Evolutionary conservation across 2,888 invertebrate genomes (phyloP).

Genomic region (Hypomecis atomaria): DNA sequence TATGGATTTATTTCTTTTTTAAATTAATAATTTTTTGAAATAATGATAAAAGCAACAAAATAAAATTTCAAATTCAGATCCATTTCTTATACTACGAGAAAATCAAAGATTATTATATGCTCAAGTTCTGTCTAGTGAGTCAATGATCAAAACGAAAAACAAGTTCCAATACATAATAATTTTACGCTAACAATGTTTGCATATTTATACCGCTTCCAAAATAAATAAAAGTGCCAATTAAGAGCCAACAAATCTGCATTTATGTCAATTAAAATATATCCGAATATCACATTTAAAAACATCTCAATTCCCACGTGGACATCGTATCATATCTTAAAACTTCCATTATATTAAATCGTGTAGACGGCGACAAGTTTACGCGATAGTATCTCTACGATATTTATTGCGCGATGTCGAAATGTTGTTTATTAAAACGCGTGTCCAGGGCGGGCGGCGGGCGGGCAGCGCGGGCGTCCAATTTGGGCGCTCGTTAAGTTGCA

Average conservation of each 20-base stretch:
- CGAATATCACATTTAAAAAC: conserved; percentile 15
- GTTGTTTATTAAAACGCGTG: conserved; percentile 67
- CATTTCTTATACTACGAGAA: too few relatives aligned
- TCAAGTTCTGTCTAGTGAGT: too few relatives aligned
- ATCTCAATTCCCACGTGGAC: conserved; percentile 13
- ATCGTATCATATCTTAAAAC: conserved; percentile 30
- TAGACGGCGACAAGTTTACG: conserved; percentile 28
- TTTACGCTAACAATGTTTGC: neutral
- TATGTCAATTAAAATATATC: conserved; percentile 25
- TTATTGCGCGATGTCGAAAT: conserved; percentile 31
- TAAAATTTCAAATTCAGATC: too few relatives aligned
- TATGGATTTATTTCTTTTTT: too few relatives aligned
- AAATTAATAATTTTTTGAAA: too few relatives aligned
- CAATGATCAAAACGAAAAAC: neutral
- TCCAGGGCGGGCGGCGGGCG: conserved; percentile 61
- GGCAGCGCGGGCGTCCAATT: conserved; percentile 70
- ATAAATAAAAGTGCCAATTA: conserved; percentile 23
- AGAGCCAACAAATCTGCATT: conserved; percentile 18
- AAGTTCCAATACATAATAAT: conserved; percentile 4
- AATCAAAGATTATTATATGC: too few relatives aligned
- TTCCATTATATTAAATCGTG: conserved; percentile 26
- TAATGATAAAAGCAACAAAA: too few relatives aligned
- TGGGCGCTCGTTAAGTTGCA: conserved; percentile 80
- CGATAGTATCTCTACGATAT: conserved; percentile 29
- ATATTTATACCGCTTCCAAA: conserved; percentile 1